Evolutionary conservation across 1,140 invertebrate genomes (phyloP).

Genomic region (Lamellibrachia luymesi): DNA sequence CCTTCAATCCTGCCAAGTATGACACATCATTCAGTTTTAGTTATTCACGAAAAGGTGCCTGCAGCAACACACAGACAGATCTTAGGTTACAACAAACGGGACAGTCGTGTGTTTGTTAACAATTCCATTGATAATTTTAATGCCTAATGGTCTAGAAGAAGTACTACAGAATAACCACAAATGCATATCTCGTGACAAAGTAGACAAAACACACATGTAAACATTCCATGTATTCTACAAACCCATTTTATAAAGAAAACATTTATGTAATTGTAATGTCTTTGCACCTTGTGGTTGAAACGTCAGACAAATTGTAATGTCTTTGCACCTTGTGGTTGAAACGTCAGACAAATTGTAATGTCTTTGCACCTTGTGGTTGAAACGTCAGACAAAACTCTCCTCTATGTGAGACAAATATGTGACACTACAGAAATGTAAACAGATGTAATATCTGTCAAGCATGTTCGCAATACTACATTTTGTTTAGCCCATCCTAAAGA

Average conservation of each 20-base stretch:
- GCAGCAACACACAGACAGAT: neutral
- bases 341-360: neutral
- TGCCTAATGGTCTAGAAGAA: no score
- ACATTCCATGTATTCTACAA: neutral
- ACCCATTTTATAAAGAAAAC: neutral
- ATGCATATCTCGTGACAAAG: neutral
- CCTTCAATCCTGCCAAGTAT: slow-evolving; percentile 29
- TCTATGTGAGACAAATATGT: neutral
- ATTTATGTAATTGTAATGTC: neutral
- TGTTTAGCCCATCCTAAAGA: no score
- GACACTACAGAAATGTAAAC: neutral
- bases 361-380: neutral
- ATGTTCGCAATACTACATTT: neutral
- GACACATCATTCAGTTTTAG: neutral
- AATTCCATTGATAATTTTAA: neutral
- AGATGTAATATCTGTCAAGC: neutral
- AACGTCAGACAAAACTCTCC: neutral
- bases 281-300: neutral
- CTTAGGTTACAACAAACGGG: neutral
- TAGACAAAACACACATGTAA: neutral
- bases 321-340: neutral
- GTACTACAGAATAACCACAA: neutral
- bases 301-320: neutral
- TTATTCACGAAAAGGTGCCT: neutral
- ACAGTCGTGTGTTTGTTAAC: neutral